A percentile compares a stretch with the other conserved stretches of the same genome.
Conservation (phyloP, 1,140 invertebrate genomes). For the Rhopalosiphum maidis region DNA sequence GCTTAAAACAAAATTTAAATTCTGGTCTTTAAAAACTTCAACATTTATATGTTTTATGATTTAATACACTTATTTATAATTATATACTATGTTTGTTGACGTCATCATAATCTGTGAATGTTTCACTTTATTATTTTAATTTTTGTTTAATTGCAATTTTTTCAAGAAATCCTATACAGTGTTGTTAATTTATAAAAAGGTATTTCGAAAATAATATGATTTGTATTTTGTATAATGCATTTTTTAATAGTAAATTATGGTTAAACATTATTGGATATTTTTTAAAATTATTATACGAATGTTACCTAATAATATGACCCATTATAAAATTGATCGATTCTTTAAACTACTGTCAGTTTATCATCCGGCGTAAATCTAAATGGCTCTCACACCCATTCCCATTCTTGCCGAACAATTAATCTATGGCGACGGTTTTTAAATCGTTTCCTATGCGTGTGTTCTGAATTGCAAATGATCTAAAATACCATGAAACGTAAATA, state of each 20-base stretch:
- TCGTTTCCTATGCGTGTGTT: neutral
- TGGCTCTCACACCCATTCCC: neutral
- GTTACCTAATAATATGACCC: neutral
- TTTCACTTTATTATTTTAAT: neutral
- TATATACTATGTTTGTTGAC: neutral
- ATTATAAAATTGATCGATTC: neutral
- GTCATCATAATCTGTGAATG: neutral
- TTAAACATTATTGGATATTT: neutral
- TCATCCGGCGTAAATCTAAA: constrained; percentile 1
- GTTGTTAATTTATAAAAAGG: neutral
- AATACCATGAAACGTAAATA: neutral
- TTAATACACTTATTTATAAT: neutral
- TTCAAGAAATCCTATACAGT: neutral
- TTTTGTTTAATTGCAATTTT: neutral
- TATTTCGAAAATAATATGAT: neutral
- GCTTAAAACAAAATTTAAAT: neutral
- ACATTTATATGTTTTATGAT: neutral
- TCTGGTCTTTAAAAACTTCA: neutral
- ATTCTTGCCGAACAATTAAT: neutral
- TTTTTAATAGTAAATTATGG: neutral
- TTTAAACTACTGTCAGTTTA: neutral
- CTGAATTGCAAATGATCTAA: constrained; percentile 7
- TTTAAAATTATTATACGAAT: neutral
- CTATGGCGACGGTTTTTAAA: neutral
- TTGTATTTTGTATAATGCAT: neutral